phyloP scores from a whole-genome alignment of 2,797 vertebrate genomes.

The Limnodromus scolopaceus region DNA sequence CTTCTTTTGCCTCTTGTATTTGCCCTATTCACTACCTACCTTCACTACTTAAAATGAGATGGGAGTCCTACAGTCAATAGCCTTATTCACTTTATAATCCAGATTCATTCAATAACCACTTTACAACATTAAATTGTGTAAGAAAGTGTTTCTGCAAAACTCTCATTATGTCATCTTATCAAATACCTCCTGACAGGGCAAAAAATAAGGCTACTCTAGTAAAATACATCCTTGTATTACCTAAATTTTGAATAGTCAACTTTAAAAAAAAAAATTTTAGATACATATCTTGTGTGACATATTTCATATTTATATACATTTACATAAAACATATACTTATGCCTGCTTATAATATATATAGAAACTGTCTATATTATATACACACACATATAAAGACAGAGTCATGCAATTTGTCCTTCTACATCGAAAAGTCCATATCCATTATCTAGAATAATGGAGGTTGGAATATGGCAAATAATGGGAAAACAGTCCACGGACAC shows the following conservation, averaged over 20 bases:
- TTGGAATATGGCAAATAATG: neutral
- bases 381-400: accelerated
- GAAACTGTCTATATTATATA: neutral
- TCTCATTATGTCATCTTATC: neutral
- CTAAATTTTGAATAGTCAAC: neutral
- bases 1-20: neutral
- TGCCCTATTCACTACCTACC: neutral
- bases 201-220: neutral
- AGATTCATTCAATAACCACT: neutral
- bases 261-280: neutral
- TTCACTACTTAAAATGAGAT: neutral
- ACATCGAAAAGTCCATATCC: neutral
- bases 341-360: neutral
- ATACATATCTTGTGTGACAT: neutral
- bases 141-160: neutral
- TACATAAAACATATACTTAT: neutral
- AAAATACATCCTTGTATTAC: neutral
- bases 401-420: neutral
- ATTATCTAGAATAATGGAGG: neutral
- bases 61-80: neutral
- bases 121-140: neutral
- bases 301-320: neutral
- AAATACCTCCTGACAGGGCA: neutral
- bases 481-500: neutral
- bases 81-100: neutral